These are phyloP conservation scores for Staurois parvus DNA, from an alignment of 2,797 vertebrate genomes.

Conservation along the genomic window DNA sequence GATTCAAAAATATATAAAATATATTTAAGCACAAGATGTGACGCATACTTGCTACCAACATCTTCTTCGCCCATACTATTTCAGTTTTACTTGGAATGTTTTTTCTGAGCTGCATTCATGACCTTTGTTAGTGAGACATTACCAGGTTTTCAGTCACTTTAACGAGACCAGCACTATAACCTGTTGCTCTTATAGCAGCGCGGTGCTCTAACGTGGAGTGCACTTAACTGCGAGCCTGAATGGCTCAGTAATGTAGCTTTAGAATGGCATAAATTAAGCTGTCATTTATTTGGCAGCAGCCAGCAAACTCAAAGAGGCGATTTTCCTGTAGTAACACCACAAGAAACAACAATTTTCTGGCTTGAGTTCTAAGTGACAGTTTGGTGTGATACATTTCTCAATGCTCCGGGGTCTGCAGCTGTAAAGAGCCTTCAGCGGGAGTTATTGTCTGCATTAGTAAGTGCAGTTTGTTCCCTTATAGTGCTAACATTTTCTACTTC, in stretches of 20 bases:
- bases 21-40: not conserved
- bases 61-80: not conserved
- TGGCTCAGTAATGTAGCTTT: constrained; percentile 84
- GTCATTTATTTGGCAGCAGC: constrained; percentile 88
- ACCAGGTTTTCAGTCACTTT: constrained; percentile 56
- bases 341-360: constrained; percentile 85
- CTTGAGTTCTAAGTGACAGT: constrained; percentile 83
- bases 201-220: constrained; percentile 75
- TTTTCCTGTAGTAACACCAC: constrained; percentile 88
- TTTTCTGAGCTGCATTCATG: constrained; percentile 39
- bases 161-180: constrained; percentile 65
- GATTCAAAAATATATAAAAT: too few relatives aligned
- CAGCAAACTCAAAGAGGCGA: constrained; percentile 83
- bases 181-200: constrained; percentile 80
- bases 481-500: constrained; percentile 65
- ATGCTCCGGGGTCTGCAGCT: constrained; percentile 75
- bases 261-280: constrained; percentile 88
- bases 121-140: constrained; percentile 51
- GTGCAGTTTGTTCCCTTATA: constrained; percentile 64
- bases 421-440: constrained; percentile 74
- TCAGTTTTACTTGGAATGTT: constrained; percentile 12
- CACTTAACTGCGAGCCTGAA: constrained; percentile 83
- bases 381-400: constrained; percentile 79
- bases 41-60: not conserved
- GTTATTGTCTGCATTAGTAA: constrained; percentile 79